These are phyloP conservation scores for Octopus bimaculoides DNA, from an alignment of 1,140 invertebrate genomes.

Conservation along the genomic window DNA sequence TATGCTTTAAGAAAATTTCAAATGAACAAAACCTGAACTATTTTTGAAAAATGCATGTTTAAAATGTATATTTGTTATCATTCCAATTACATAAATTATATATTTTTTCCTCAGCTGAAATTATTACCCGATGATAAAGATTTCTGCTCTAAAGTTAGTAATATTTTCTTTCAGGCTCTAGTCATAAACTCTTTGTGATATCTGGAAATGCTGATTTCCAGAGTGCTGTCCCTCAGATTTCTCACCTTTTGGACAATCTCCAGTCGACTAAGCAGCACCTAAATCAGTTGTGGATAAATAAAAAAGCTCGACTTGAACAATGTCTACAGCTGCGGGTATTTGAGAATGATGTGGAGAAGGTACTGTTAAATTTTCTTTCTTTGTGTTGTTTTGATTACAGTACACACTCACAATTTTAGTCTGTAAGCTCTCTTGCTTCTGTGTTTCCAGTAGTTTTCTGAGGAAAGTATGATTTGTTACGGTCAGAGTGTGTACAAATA, in stretches of 20 bases:
- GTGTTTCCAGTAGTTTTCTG: no score
- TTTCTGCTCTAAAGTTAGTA: not conserved
- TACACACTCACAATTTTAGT: no score
- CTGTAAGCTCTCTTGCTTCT: no score
- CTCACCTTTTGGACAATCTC: conserved; percentile 71
- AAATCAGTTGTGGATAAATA: conserved; percentile 83
- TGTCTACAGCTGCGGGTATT: conserved; percentile 92
- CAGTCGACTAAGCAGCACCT: conserved; percentile 86
- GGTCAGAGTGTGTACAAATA: no score
- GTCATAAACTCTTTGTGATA: conserved; percentile 58
- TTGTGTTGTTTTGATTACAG: no score
- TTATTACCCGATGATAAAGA: not conserved
- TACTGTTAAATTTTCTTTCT: conserved; percentile 42
- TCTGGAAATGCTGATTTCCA: conserved; percentile 70
- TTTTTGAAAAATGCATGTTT: no score
- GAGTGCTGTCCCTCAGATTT: conserved; percentile 57
- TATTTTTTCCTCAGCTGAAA: not conserved
- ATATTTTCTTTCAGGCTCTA: conserved; percentile 14
- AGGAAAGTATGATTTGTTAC: no score
- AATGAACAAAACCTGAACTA: no score
- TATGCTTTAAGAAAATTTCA: no score
- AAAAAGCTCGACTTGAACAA: conserved; percentile 72
- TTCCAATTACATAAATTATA: no score
- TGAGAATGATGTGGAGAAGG: conserved; percentile 96
- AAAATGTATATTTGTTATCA: no score